Conservation (phyloP, 2,113 vertebrate species). For the Pelecanus crispus region DNA sequence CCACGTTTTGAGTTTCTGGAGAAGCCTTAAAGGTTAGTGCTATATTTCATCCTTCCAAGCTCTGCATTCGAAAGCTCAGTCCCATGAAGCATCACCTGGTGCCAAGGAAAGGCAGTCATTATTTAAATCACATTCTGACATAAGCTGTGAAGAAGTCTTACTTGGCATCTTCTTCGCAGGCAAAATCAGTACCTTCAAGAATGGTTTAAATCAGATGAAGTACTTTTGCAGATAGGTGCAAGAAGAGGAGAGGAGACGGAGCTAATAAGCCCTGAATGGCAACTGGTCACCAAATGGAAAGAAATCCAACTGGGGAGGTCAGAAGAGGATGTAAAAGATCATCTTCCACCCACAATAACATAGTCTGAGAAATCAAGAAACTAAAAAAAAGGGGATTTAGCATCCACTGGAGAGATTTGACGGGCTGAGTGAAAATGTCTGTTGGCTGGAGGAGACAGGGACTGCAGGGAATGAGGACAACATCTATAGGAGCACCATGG, state of each 20-base stretch:
- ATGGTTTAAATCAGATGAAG: background rate
- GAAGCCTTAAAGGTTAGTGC: constrained; percentile 47
- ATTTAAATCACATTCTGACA: constrained; percentile 21
- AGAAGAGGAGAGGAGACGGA: background rate
- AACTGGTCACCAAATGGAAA: background rate
- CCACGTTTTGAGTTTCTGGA: constrained; percentile 19
- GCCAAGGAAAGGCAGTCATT: constrained; percentile 13
- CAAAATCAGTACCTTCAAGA: background rate
- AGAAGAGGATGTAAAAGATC: background rate
- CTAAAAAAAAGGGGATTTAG: background rate
- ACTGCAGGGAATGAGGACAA: background rate
- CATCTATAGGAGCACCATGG: background rate
- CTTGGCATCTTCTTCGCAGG: background rate
- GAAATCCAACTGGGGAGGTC: background rate
- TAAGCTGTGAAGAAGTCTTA: background rate
- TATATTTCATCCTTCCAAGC: constrained; percentile 31
- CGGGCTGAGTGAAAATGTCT: background rate
- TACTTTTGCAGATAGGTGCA: background rate
- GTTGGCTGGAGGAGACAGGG: background rate
- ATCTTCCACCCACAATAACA: background rate
- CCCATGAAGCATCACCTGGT: constrained; percentile 3
- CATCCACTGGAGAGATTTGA: background rate
- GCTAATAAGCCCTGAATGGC: background rate
- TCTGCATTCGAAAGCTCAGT: background rate
- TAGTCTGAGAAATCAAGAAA: background rate